phyloP scores from a whole-genome alignment of 2,113 vertebrate genomes.

The Muscicapa adusta region DNA sequence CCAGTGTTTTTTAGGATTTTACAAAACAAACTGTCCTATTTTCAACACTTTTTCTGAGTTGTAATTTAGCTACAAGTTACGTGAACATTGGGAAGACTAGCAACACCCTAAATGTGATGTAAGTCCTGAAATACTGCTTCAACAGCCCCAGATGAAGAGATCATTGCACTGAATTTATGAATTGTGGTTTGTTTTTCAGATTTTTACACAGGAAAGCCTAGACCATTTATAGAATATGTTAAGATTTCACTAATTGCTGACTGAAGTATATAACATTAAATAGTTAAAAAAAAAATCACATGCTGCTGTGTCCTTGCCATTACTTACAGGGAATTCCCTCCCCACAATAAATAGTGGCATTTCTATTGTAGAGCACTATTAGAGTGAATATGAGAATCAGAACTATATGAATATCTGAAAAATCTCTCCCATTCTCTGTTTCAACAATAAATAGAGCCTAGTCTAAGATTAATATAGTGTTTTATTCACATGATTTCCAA shows the following conservation, averaged over 20 bases:
- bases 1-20: not conserved
- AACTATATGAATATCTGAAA: not conserved
- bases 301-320: not conserved
- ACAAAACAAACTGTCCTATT: not conserved
- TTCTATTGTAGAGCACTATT: not conserved
- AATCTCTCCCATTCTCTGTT: not conserved
- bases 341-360: not conserved
- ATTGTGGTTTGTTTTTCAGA: not conserved
- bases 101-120: not conserved
- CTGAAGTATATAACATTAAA: not conserved
- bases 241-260: not conserved
- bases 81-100: not conserved
- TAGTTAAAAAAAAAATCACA: not conserved
- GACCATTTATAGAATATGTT: not conserved
- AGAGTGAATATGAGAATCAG: no score
- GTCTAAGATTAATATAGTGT: fast-evolving
- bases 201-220: not conserved
- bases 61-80: not conserved
- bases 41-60: not conserved
- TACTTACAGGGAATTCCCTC: not conserved
- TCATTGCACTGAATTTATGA: not conserved
- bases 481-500: fast-evolving
- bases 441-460: not conserved
- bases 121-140: not conserved
- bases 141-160: not conserved